Conservation (phyloP, 2,888 invertebrate species). For the Branchellion lobata region DNA sequence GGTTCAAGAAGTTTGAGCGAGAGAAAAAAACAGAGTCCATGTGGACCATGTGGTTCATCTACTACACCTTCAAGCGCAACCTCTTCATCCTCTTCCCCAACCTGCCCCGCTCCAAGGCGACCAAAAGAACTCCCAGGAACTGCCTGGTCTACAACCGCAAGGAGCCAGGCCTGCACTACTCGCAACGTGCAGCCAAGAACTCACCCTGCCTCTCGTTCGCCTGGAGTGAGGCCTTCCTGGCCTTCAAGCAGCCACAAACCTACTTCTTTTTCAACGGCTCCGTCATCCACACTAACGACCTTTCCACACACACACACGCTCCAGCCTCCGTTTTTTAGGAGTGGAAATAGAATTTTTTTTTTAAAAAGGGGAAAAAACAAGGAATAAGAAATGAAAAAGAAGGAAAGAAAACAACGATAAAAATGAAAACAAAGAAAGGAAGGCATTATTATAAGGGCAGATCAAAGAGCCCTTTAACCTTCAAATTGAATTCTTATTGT, state of each 20-base stretch:
- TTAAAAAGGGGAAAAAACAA: no score
- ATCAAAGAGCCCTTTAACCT: no score
- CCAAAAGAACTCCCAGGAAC: neutral
- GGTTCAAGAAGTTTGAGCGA: conserved; percentile 53
- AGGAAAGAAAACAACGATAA: no score
- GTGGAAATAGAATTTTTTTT: no score
- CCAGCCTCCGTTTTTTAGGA: no score
- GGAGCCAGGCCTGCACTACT: conserved; percentile 55
- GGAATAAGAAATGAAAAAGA: no score
- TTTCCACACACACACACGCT: no score
- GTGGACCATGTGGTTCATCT: conserved; percentile 58
- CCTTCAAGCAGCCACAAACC: conserved; percentile 18
- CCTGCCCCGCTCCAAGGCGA: conserved; percentile 30
- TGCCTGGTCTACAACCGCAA: conserved; percentile 54
- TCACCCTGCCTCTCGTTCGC: conserved; percentile 8
- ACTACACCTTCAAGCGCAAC: conserved; percentile 53
- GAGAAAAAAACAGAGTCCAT: conserved; percentile 52
- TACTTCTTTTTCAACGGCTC: neutral
- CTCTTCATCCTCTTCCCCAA: conserved; percentile 54
- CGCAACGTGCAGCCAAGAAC: neutral
- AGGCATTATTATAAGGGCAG: no score
- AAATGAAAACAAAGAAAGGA: no score
- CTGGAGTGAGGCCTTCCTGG: neutral
- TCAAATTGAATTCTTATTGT: no score
- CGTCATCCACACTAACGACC: no score